Evolutionary conservation across 1,140 invertebrate genomes (phyloP), one percentile per base, ranked within the genome.

Genomic region (Bombus picipes): DNA sequence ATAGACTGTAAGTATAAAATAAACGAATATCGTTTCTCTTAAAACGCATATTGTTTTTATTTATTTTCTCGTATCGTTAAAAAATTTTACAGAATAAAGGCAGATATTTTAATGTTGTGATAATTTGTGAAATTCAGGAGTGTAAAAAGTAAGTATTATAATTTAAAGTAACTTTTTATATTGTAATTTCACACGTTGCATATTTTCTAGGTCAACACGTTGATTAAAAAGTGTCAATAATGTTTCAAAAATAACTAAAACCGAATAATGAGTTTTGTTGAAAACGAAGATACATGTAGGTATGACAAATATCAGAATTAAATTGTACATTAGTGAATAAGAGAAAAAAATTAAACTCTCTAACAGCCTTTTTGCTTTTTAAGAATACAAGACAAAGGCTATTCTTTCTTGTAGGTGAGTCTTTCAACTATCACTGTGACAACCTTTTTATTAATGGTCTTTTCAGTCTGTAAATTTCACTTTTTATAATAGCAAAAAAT

Each of bases 101-200:
- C 25, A 68, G 15, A 18, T 28, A 28, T 34, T 32, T 34, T 10
- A 10, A 12, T 41, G 62, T 6, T 25, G 15, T 15, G 65, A 37
- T 66, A n/a, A 57, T 32, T 57, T 37, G 41, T 39, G 9, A 77
- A 5, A 25, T 25, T 5, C 41, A 2, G 1, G 1, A 37, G 22
- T 15, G n/a, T n/a, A 12, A 28, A 25, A n/a, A 25, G 81, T 83
- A 83, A 83, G 81, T 83, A 83, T 66, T 53, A 3, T 34, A 68
- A 76, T 65, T 25, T 34, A 2, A 66, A 6, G 5, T 18, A 53
- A 53, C 18, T 53, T 53, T 53, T 5, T 53, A 53, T 53, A 53
- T 13, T 32, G 28, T 32, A 65, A 12, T n/a, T 32, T n/a, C 12
- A 32, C 3, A 68, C 37, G 5, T 47, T 57, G 47, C 5, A 22